These are phyloP conservation scores for Saxidomus purpurata DNA, from an alignment of 1,140 invertebrate species.

Conservation along the genomic window DNA sequence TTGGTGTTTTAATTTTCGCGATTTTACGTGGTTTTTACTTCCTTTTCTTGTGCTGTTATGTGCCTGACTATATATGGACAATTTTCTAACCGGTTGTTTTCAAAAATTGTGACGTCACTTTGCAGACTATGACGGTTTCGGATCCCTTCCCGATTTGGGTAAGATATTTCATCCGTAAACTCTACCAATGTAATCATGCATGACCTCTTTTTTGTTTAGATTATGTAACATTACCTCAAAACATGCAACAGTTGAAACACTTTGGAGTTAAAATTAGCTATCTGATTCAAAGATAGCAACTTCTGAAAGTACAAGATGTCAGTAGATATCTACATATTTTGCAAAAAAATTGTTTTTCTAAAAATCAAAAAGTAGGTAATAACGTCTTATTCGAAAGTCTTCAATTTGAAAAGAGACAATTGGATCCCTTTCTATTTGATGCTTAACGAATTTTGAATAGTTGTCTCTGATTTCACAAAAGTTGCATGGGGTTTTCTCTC, in stretches of 20 bases:
- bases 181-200: not conserved
- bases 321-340: no score
- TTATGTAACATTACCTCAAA: not conserved
- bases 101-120: conserved; percentile 15
- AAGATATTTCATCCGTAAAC: not conserved
- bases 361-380: no score
- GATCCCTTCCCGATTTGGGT: not conserved
- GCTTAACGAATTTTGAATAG: no score
- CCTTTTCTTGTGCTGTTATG: not conserved
- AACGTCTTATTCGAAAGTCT: no score
- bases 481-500: no score
- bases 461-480: no score
- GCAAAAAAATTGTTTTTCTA: no score
- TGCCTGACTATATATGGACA: not conserved
- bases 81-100: not conserved
- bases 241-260: not conserved
- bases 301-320: no score
- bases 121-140: not conserved
- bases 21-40: not conserved
- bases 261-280: not conserved
- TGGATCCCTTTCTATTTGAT: no score
- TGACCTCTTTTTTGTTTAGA: not conserved
- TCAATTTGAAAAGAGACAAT: no score
- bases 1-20: not conserved
- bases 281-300: no score